Evolutionary conservation across 2,888 invertebrate genomes (phyloP).

Genomic region (Cosmopolites sordidus): DNA sequence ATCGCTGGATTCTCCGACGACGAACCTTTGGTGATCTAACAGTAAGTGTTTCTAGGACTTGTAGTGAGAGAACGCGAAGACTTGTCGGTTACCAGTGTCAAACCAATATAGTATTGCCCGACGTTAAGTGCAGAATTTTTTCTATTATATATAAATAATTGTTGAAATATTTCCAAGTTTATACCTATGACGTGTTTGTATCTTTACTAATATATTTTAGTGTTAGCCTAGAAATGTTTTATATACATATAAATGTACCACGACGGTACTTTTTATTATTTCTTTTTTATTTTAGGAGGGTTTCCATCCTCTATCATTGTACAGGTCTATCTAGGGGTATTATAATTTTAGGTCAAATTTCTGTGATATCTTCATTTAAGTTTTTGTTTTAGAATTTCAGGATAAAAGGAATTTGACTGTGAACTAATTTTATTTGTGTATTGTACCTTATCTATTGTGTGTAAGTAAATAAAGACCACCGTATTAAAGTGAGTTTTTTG

Average conservation of each 20-base stretch:
- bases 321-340: constrained; percentile 18
- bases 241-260: too few species aligned
- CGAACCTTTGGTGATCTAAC: constrained; percentile 89
- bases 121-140: constrained; percentile 2
- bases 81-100: constrained; percentile 3
- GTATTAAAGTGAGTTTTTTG: background rate
- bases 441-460: constrained; percentile 17
- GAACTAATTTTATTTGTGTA: constrained; percentile 20
- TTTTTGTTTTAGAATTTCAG: constrained; percentile 27
- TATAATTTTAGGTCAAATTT: constrained; percentile 39
- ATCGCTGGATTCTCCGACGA: constrained; percentile 87
- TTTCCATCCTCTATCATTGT: constrained; percentile 9
- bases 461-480: constrained; percentile 9
- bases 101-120: background rate
- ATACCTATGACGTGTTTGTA: constrained; percentile 5
- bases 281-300: too few species aligned
- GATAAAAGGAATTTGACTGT: constrained; percentile 33
- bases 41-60: constrained; percentile 30
- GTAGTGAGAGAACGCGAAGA: constrained; percentile 18
- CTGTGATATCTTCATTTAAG: constrained; percentile 38
- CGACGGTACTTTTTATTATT: too few species aligned
- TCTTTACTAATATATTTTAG: background rate
- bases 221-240: constrained; percentile 8
- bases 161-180: constrained; percentile 17
- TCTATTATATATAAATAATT: constrained; percentile 14